A percentile compares a stretch with the other conserved stretches of the same genome.
These are phyloP conservation scores for Helicorthomorpha holstii DNA, from an alignment of 1,140 invertebrate genomes.

Conservation along the genomic window DNA sequence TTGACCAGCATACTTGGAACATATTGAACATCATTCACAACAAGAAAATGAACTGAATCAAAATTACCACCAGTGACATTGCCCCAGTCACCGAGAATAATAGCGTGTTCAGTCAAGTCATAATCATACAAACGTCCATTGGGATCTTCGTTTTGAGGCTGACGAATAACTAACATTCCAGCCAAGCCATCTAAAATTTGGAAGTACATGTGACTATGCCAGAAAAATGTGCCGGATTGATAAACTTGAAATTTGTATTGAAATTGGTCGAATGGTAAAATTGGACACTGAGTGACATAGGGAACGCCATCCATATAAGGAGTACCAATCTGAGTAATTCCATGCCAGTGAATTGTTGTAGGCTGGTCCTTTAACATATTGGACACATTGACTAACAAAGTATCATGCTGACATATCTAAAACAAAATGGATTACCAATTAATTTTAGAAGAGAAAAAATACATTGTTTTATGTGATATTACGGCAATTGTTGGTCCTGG, in stretches of 20 bases:
- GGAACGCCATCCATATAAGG: conserved; percentile 16
- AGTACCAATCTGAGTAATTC: conserved; percentile 3
- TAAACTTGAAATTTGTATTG: conserved; percentile 14
- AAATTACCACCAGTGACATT: too few relatives aligned
- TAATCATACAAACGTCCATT: conserved; percentile 15
- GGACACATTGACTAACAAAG: too few relatives aligned
- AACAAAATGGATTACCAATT: too few relatives aligned
- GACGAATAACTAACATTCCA: conserved; percentile 18
- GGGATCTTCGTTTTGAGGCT: conserved; percentile 13
- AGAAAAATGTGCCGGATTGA: conserved; percentile 22
- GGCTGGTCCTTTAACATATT: too few relatives aligned
- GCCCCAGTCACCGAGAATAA: conserved; percentile 19
- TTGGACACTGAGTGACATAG: conserved; percentile 12
- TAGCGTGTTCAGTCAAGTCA: conserved; percentile 18
- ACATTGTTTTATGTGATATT: too few relatives aligned
- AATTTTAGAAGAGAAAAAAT: too few relatives aligned
- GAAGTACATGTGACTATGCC: conserved; percentile 18
- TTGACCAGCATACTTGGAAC: conserved; percentile 63
- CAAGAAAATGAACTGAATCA: too few relatives aligned
- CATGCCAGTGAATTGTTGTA: conserved; percentile 12
- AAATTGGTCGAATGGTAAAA: conserved; percentile 10
- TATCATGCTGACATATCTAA: too few relatives aligned
- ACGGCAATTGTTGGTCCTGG: conserved; percentile 72
- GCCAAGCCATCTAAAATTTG: conserved; percentile 20
- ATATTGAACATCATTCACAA: too few relatives aligned